Conservation (phyloP, 2,113 vertebrate genomes). For the Plestiodon gilberti region DNA sequence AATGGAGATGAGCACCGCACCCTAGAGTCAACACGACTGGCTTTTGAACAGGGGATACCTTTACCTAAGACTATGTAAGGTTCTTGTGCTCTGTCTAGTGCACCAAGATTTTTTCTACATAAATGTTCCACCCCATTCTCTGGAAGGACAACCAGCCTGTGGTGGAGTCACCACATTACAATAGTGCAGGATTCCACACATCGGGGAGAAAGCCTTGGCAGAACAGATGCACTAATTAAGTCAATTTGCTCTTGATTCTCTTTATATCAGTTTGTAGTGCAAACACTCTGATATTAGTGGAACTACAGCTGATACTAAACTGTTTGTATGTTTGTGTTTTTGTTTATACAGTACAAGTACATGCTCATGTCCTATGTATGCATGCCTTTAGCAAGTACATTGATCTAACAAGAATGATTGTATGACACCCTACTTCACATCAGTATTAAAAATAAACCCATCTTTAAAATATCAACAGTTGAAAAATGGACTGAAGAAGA, state of each 20-base stretch:
- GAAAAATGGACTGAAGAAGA: conserved; percentile 78
- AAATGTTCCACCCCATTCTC: background rate
- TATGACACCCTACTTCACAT: background rate
- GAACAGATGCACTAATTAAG: background rate
- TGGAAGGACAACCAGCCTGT: background rate
- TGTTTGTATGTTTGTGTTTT: background rate
- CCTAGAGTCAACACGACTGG: no score
- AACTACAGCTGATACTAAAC: background rate
- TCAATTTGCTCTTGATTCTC: background rate
- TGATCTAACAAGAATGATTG: conserved; percentile 9
- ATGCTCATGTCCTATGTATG: background rate
- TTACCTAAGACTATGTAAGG: background rate
- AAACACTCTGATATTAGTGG: conserved; percentile 20
- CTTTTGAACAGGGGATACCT: no score
- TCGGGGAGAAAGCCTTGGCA: background rate
- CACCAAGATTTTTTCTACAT: background rate
- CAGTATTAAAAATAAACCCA: conserved; percentile 53
- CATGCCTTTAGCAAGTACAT: background rate
- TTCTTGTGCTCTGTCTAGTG: background rate
- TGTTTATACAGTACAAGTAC: background rate
- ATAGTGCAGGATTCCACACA: background rate
- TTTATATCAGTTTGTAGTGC: background rate
- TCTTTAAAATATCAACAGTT: conserved; percentile 70
- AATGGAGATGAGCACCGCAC: no score
- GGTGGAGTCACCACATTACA: background rate